phyloP scores from a whole-genome alignment of 2,888 invertebrate genomes.

The Dioctria rufipes region DNA sequence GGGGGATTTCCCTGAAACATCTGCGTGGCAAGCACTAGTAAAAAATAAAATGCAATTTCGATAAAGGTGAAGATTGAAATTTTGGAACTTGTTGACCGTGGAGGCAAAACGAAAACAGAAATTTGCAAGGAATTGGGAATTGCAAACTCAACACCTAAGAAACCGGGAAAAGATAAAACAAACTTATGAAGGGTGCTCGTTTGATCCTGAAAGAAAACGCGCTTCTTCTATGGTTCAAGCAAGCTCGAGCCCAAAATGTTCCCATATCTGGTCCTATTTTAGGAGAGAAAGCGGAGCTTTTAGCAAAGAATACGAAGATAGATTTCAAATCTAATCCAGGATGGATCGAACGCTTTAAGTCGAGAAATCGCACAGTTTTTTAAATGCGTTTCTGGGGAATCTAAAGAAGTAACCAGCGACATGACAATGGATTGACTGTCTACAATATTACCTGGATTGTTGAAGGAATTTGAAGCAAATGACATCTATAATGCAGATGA shows the following conservation, averaged over 20 bases:
- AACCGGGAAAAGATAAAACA: too few relatives aligned
- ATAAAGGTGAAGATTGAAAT: too few relatives aligned
- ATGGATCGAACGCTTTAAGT: slow-evolving; percentile 10
- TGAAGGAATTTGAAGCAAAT: slow-evolving; percentile 11
- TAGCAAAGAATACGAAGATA: slow-evolving; percentile 1
- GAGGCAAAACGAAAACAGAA: too few relatives aligned
- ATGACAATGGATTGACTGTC: neutral
- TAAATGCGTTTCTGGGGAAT: slow-evolving; percentile 14
- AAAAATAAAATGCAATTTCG: too few relatives aligned
- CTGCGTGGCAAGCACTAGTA: too few relatives aligned
- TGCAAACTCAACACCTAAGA: too few relatives aligned
- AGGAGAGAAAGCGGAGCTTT: neutral
- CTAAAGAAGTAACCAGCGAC: slow-evolving; percentile 7
- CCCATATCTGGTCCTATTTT: slow-evolving; percentile 10
- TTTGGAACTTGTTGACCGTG: too few relatives aligned
- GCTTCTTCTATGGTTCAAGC: slow-evolving; percentile 16
- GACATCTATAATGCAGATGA: slow-evolving; percentile 22
- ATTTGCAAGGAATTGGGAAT: too few relatives aligned
- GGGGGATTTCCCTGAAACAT: too few relatives aligned
- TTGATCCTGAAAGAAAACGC: too few relatives aligned
- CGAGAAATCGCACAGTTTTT: neutral
- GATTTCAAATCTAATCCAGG: slow-evolving; percentile 13
- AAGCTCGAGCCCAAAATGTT: slow-evolving; percentile 9
- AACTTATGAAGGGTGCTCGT: too few relatives aligned
- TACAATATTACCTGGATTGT: neutral